Evolutionary conservation across 2,797 vertebrate species (phyloP).

Genomic region (Periophthalmus magnuspinnatus): DNA sequence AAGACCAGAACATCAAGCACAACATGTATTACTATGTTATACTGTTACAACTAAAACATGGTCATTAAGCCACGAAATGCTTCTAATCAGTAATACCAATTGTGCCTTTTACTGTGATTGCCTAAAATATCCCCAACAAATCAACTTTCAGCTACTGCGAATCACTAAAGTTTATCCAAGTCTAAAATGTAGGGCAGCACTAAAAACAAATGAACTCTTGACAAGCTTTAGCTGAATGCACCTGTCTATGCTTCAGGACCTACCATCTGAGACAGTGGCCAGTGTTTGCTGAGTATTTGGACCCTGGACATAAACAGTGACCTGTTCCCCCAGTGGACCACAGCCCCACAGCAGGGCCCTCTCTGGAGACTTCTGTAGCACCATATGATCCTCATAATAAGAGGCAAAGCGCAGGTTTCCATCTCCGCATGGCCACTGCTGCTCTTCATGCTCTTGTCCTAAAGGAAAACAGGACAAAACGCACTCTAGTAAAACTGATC

Average conservation of each 20-base stretch:
- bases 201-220: not conserved
- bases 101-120: too few species aligned
- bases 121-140: too few species aligned
- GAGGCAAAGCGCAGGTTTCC: constrained; percentile 80
- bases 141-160: too few species aligned
- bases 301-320: constrained; percentile 68
- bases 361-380: constrained; percentile 85
- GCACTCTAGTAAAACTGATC: not conserved
- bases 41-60: too few species aligned
- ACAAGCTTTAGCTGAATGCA: not conserved
- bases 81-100: too few species aligned
- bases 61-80: too few species aligned
- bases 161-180: too few species aligned
- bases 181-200: too few species aligned
- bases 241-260: constrained; percentile 9
- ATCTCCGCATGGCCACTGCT: constrained; percentile 23
- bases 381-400: constrained; percentile 87
- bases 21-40: too few species aligned
- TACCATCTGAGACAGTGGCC: constrained; percentile 60
- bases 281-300: constrained; percentile 37
- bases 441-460: not conserved
- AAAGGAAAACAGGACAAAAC: not conserved
- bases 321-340: constrained; percentile 55
- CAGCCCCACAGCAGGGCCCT: constrained; percentile 87
- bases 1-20: not conserved